A percentile compares a stretch with the other conserved stretches of the same genome.
Conservation (phyloP, 2,113 vertebrate genomes). For the Pogonocichla stellata region DNA sequence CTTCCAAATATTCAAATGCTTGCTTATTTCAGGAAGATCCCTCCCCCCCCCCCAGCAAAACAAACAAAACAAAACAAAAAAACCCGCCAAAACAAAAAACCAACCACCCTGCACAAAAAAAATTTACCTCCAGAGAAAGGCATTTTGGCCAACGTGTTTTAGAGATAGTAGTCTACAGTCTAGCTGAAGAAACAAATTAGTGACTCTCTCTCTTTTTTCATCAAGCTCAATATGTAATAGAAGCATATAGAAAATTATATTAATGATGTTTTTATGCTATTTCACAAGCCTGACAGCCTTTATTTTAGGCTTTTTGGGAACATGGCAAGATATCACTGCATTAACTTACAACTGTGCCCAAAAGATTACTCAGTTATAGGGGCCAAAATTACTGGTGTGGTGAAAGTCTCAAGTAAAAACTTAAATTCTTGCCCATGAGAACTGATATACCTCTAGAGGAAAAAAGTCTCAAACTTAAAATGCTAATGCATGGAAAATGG, state of each 20-base stretch:
- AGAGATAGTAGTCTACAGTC: not conserved
- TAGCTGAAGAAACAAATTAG: not conserved
- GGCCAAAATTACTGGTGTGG: not conserved
- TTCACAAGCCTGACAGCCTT: not conserved
- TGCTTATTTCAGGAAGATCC: not conserved
- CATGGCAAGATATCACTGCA: not conserved
- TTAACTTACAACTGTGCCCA: not conserved
- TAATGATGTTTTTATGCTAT: not conserved
- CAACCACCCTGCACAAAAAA: rapidly evolving
- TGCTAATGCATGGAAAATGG: not conserved
- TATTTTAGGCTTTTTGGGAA: not conserved
- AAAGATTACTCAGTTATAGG: not conserved
- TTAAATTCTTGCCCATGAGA: not conserved
- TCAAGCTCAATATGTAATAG: not conserved
- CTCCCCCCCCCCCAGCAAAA: rapidly evolving
- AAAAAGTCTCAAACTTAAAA: not conserved
- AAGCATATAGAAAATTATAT: not conserved
- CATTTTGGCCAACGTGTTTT: not conserved
- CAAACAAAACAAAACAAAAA: not conserved
- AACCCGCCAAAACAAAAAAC: rapidly evolving
- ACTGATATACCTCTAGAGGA: not conserved
- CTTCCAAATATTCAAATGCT: not conserved
- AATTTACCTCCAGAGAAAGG: not conserved
- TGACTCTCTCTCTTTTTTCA: not conserved
- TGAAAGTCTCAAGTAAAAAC: not conserved